Conservation (phyloP, 92 coral and sea anemone species). For the Siderastrea radians region DNA sequence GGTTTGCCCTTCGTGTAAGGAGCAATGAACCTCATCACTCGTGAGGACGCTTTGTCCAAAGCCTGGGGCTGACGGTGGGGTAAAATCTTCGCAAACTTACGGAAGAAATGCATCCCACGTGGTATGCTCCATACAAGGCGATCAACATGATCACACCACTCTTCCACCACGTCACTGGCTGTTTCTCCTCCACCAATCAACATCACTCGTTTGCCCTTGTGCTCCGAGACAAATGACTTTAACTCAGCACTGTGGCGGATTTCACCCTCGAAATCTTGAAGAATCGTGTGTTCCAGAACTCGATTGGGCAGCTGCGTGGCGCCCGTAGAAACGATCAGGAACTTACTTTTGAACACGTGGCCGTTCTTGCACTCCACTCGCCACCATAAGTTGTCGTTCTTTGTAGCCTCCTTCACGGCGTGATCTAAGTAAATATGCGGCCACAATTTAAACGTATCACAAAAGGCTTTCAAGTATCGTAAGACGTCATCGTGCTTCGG, state of each 20-base stretch:
- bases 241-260: constrained; percentile 71
- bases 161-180: constrained; percentile 83
- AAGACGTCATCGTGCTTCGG: constrained; percentile 78
- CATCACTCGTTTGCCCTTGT: constrained; percentile 73
- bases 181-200: constrained; percentile 90
- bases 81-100: constrained; percentile 84
- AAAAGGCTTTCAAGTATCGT: constrained; percentile 76
- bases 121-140: constrained; percentile 88
- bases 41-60: constrained; percentile 84
- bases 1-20: constrained; percentile 65
- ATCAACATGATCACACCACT: constrained; percentile 76
- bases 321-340: constrained; percentile 75
- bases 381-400: constrained; percentile 79
- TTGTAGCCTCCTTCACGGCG: constrained; percentile 63
- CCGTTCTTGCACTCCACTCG: constrained; percentile 71
- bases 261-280: constrained; percentile 72
- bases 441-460: constrained; percentile 71
- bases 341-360: constrained; percentile 49
- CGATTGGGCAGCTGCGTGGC: constrained; percentile 69
- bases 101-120: constrained; percentile 87
- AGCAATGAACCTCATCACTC: constrained; percentile 65
- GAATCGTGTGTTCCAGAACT: constrained; percentile 63
- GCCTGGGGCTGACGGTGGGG: constrained; percentile 84
- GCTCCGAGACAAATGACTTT: constrained; percentile 73
- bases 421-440: constrained; percentile 70